Conservation (phyloP, 2,888 invertebrate species). For the Nebria salina region DNA sequence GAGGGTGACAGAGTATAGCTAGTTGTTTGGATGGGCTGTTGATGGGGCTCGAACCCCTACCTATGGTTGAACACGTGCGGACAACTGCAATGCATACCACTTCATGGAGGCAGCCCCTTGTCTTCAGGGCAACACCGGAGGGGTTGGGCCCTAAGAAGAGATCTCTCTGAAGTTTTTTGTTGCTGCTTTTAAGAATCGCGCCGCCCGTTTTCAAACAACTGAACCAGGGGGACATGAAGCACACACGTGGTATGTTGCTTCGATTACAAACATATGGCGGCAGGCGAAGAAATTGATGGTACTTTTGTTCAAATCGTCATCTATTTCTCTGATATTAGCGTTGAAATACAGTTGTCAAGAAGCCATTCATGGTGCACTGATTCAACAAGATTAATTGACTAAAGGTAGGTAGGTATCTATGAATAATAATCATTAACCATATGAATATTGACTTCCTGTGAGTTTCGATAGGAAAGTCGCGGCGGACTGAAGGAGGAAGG, state of each 20-base stretch:
- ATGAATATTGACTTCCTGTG: neutral
- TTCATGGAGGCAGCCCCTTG: slow-evolving; percentile 1
- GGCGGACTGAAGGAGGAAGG: neutral
- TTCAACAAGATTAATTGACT: neutral
- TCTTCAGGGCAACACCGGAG: neutral
- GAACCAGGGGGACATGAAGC: neutral
- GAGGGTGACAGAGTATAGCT: neutral
- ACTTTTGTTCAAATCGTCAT: too few relatives aligned
- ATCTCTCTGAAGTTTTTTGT: neutral
- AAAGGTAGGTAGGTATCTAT: neutral
- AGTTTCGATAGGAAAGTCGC: neutral
- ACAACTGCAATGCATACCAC: neutral
- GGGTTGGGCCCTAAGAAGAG: neutral
- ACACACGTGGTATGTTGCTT: neutral
- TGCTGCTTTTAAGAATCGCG: neutral
- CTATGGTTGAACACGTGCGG: slow-evolving; percentile 18
- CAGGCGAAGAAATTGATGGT: neutral
- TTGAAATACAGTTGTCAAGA: neutral
- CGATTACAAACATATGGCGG: neutral
- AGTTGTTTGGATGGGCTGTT: neutral
- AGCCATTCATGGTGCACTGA: neutral
- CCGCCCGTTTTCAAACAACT: neutral
- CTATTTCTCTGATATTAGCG: too few relatives aligned
- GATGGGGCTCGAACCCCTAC: neutral
- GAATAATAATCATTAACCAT: neutral